phyloP scores from a whole-genome alignment of 2,797 vertebrate species.

The Lepus townsendii region DNA sequence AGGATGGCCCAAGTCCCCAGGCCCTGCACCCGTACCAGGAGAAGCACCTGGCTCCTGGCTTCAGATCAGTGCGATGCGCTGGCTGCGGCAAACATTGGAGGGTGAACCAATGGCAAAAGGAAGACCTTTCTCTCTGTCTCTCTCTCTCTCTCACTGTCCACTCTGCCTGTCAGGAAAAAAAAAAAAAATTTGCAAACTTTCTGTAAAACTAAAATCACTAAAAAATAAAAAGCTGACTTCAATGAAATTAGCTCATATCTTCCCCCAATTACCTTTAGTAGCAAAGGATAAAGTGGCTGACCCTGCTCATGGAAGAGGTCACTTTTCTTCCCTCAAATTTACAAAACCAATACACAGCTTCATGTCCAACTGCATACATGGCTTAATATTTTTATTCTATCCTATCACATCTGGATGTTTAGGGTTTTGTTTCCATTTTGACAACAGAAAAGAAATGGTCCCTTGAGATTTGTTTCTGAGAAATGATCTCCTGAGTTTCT shows the following conservation, averaged over 20 bases:
- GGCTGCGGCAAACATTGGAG: too few species aligned
- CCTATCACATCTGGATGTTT: not conserved
- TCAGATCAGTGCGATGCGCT: too few species aligned
- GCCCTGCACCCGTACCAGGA: too few species aligned
- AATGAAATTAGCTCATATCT: not conserved
- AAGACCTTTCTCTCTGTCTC: too few species aligned
- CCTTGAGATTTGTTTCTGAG: slow-evolving; percentile 29
- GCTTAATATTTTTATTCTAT: not conserved
- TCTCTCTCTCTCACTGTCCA: too few species aligned
- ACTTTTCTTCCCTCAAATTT: not conserved
- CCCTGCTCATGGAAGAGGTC: not conserved
- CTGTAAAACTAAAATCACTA: slow-evolving; percentile 22
- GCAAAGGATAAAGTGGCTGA: not conserved
- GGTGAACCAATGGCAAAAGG: too few species aligned
- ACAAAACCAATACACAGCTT: not conserved
- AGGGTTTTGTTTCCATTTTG: not conserved
- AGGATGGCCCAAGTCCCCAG: too few species aligned
- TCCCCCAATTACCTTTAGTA: slow-evolving; percentile 39
- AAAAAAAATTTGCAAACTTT: not conserved
- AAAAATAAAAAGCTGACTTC: not conserved
- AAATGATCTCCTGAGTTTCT: not conserved
- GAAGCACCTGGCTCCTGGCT: too few species aligned
- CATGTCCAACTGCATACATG: too few species aligned
- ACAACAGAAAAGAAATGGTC: not conserved
- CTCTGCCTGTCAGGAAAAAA: too few species aligned